Evolutionary conservation across 2,888 invertebrate genomes (phyloP).

Genomic region (Pemphredon lugubris): DNA sequence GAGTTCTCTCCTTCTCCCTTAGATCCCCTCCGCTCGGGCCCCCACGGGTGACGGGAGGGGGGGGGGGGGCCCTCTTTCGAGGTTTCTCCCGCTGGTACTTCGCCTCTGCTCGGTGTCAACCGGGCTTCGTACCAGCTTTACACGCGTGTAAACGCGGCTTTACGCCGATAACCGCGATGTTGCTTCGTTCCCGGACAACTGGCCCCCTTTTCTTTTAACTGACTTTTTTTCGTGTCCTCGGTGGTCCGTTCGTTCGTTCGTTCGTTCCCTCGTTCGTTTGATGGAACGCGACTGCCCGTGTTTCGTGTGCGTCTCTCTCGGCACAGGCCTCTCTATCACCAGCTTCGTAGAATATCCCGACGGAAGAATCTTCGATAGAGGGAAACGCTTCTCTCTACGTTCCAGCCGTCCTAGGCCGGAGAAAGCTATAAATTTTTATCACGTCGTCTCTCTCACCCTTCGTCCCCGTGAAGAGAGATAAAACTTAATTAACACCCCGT

Average conservation of each 20-base stretch:
- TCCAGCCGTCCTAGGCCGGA: too few relatives aligned
- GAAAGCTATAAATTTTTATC: too few relatives aligned
- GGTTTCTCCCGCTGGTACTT: conserved; percentile 26
- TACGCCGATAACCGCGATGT: conserved; percentile 61
- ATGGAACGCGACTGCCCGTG: not conserved
- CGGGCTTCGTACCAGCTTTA: conserved; percentile 59
- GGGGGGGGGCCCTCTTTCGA: conserved; percentile 25
- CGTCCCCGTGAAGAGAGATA: not conserved
- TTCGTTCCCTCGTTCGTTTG: too few relatives aligned
- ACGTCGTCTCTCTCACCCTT: not conserved
- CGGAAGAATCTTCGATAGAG: too few relatives aligned
- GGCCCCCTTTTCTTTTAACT: conserved; percentile 11
- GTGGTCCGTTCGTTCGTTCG: too few relatives aligned
- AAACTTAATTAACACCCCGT: not conserved
- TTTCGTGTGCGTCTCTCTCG: not conserved
- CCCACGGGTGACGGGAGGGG: too few relatives aligned
- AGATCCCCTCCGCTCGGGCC: conserved; percentile 22
- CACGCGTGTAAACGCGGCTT: conserved; percentile 67
- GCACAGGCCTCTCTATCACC: too few relatives aligned
- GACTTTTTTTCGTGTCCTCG: not conserved
- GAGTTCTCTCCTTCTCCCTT: conserved; percentile 53
- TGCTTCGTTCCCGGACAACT: conserved; percentile 44
- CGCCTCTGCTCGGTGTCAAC: conserved; percentile 36
- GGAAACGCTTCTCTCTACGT: too few relatives aligned
- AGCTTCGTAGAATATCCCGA: too few relatives aligned